These are phyloP conservation scores for Volucella bombylans DNA, from an alignment of 2,888 invertebrate species.

Conservation along the genomic window DNA sequence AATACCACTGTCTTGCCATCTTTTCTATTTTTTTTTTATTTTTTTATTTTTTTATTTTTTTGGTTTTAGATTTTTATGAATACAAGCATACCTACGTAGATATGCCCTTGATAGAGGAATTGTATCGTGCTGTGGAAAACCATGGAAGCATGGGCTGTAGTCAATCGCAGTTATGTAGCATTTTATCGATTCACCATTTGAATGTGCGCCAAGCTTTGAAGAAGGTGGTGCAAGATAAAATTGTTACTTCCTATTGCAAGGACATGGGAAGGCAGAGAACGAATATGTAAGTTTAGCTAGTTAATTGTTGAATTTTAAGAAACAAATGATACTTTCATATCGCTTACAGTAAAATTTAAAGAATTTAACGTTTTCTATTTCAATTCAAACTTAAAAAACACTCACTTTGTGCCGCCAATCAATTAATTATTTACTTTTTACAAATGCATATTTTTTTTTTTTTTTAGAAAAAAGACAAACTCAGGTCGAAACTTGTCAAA, in stretches of 20 bases:
- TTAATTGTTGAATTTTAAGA: no score
- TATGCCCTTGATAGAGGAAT: constrained; percentile 83
- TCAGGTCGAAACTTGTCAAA: no score
- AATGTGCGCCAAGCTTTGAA: constrained; percentile 83
- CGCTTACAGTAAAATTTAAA: no score
- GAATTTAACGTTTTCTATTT: no score
- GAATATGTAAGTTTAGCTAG: constrained; percentile 80
- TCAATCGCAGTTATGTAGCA: constrained; percentile 81
- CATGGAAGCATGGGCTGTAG: constrained; percentile 84
- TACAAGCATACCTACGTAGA: constrained; percentile 77
- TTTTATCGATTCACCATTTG: constrained; percentile 82
- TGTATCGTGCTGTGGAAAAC: constrained; percentile 83
- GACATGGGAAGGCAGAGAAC: constrained; percentile 85
- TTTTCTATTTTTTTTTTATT: constrained; percentile 15
- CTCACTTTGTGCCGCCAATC: no score
- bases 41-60: constrained; percentile 11
- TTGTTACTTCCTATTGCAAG: constrained; percentile 83
- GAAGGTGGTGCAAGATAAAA: constrained; percentile 79
- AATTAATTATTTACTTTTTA: no score
- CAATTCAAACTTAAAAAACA: no score
- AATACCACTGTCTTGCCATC: neutral
- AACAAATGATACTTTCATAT: no score
- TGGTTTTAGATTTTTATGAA: constrained; percentile 75
- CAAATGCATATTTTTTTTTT: no score
- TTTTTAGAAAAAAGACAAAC: no score